Evolutionary conservation across 92 coral and sea anemone genomes (phyloP), one percentile per base, ranked within the genome.

Genomic region (Porites divaricata): DNA sequence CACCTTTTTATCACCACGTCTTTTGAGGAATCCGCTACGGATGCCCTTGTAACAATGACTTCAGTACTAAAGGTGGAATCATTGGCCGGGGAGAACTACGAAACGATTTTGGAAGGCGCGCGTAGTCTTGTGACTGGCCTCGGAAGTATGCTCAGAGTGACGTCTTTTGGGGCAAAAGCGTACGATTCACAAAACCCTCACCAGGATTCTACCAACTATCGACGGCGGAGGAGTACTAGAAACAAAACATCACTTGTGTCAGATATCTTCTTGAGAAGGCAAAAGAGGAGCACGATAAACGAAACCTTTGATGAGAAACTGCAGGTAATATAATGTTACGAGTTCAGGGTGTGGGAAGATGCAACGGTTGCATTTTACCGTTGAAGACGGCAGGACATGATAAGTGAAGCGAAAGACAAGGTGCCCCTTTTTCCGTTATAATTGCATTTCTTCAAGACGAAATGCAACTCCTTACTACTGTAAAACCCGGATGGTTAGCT

Each of bases 101-200:
- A 81, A 19, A 58, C 69, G 22, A 67, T 89, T 62, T 48, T 72
- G 13, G 64, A 63, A 14, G 87, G 89, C 10, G 83, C 87, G 4
- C 59, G 75, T 25, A 79, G 92, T 10, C 83, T 89, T 4, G 76
- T 89, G 66, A 58, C 87, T 65, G 83, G 89, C 8, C 75, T 89
- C 24, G 88, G 86, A 2, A 89, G 87, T 78, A 72, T 86, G n/a
- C 83, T 89, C 17, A 74, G 86, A 63, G 64, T 89, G 13, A 23
- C 88, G 11, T 81, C 89, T 19, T 52, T 41, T 63, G 83, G 59
- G 14, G 83, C 92, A 23, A 21, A 50, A 25, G 56, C 28, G 2
- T 17, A 59, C 25, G 67, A 58, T 28, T 15, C 65, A 35, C 45
- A 35, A 35, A 3, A 35, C 45, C 45, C 8, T 74, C 48, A 9